Base-by-base conservation (phyloP, 1,140 invertebrate genomes). In the Mesaphorura yosii region DNA sequence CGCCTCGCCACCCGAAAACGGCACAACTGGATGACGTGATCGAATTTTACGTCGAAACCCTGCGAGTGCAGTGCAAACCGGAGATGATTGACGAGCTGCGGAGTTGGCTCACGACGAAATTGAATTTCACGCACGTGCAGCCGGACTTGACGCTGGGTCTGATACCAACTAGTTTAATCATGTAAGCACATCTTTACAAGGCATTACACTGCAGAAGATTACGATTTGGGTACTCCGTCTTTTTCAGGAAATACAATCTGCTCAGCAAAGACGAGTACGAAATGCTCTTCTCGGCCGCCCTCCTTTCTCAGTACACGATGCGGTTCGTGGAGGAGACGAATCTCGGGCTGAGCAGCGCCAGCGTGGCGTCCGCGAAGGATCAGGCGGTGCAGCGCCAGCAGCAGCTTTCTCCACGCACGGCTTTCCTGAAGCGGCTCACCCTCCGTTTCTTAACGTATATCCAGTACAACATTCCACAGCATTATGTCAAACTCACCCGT, bases 11-110 rank as follows among this genome's bases (percentile, higher is more conserved):
- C 15, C 20, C 19, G 25, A 22, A 7, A 19, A 55, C 56, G 1
- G 42, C 31, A 17, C 52, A 59, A 38, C 47, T 59, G 17, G 57
- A 59, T 28, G 57, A 59, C 34, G 29, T 59, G 7, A 28, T 46
- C 1, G 49, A 55, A 12, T 59, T 54, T 40, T 59, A 55, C 41
- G 25, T 50, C 26, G 48, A 37, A 22, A 51, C 52, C 4, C 23
- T 59, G 20, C n/a, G 20, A 17, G 26, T 45, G 20, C 28, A 59
- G 12, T 59, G 57, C 29, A 45, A 55, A 14, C 4, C 14, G 20
- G 26, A 31, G n/a, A 34, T 31, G 14, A 23, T 51, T 31, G 31
- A 38, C 25, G 41, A 50, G 23, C 12, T 59, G 4, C 42, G 57
- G 28, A 38, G 44, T 14, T 51, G 52, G 48, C 38, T 59, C n/a